Base-by-base conservation (phyloP, 2,888 invertebrate species). In the Chouioia cunea region DNA sequence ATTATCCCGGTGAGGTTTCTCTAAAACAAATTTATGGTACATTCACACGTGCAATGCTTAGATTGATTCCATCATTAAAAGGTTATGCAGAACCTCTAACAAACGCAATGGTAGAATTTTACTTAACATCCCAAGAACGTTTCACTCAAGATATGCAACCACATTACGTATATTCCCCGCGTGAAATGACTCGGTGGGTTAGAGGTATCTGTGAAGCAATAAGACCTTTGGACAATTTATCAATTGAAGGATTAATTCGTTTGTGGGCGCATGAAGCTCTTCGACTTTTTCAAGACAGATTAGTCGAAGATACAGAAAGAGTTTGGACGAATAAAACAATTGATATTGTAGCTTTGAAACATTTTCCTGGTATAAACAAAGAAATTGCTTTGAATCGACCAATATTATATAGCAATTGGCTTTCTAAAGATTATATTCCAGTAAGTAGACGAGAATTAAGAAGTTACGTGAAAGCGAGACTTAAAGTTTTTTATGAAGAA, bases 141-240 rank as follows among this genome's bases (percentile, higher is more conserved):
- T 99, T 99, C 86, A 99, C 99, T 0, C 99, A 99, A 87, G 99
- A 99, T 86, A 99, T 99, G 97, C 99, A 99, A 86, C 99, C 99
- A 0, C 99, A 99, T 87, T 99, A 99, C 86, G 98, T 99, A 0
- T 99, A 99, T 88, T 98, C 98, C 68, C 99, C 99, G 12, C 90
- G 96, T 81, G 99, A 99, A 88, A 96, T 99, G 97, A 99, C 99
- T 0, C 89, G 99, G 82, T 99, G 99, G 99, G 99, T 99, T 65
- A 91, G 99, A 73, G 99, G 99, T 75, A 99, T 99, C 78, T 98
- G 97, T 85, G 99, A 99, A 87, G 99, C 99, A 12, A 95, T 99
- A 74, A 91, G 97, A 74, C 99, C 99, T 0, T 87, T 99, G 58
- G 99, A 99, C 83, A 93, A 91, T 73, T 87, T 99, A 14, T 89